Base-by-base conservation (phyloP, 2,113 vertebrate species). In the Narcine bancroftii region DNA sequence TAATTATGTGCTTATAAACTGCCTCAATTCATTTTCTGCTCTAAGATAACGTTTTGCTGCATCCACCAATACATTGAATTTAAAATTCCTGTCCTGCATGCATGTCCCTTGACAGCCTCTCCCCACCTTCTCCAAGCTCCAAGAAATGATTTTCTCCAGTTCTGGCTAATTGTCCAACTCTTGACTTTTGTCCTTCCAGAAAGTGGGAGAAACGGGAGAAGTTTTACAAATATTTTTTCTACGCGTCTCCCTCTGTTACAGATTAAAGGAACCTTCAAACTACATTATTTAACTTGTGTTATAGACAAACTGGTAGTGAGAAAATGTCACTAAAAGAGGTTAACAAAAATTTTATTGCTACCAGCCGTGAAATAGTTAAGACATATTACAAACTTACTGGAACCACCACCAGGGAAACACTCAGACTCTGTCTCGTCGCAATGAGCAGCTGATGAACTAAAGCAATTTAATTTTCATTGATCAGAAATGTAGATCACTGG, bases 391-490 rank as follows among this genome's bases (percentile, higher is more conserved):
- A 91, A 91, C 89, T 91, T 91, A 91, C 89, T 91, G 89, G 89
- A 91, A 91, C 65, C 89, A 47, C 89, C 89, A 91, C 89, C 65
- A 47, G 89, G 89, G 89, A 91, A 91, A 91, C 89, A 91, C 89
- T 91, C 89, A 91, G 89, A 91, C 89, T 91, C 89, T 91, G 89
- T 91, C 89, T 91, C 69, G 89, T 91, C 89, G 66, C 89, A 91
- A 91, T 91, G 89, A 95, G 96, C 95, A 96, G 96, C 96, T 95
- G 95, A 96, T 95, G 96, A 97, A 96, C 96, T 96, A 95, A 95
- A 92, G 94, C 96, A 96, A 97, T 97, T 96, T 96, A 96, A 97
- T 97, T 97, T 97, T 95, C 96, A 97, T 97, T 97, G 96, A 97
- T 97, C 96, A 97, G 96, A 96, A 97, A 97, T 91, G 89, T 91